Percentiles rank a stretch among this genome's conserved stretches.
Evolutionary conservation across 2,113 vertebrate species (phyloP).

Genomic region (Notarius lentiginosus): DNA sequence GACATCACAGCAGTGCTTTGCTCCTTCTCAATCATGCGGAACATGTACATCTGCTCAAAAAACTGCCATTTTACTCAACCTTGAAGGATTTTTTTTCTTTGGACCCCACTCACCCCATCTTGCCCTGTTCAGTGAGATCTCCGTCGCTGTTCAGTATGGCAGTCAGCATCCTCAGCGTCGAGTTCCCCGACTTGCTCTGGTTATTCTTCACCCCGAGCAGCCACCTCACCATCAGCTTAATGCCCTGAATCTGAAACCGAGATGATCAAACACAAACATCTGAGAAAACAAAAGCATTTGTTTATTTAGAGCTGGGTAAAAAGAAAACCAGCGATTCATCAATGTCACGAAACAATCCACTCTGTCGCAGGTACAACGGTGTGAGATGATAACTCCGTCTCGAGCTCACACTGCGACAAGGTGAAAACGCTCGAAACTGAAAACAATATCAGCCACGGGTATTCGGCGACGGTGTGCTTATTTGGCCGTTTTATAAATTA

Average conservation of each 20-base stretch:
- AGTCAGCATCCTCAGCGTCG: constrained; percentile 91
- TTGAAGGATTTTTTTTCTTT: not conserved
- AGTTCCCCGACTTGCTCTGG: constrained; percentile 97
- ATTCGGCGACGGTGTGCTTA: not conserved
- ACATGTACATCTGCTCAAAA: not conserved
- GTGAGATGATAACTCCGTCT: not conserved
- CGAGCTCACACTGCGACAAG: not conserved
- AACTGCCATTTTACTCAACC: not conserved
- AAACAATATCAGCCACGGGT: not conserved
- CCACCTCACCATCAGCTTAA: constrained; percentile 99
- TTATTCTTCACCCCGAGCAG: constrained; percentile 97
- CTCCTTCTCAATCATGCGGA: not conserved
- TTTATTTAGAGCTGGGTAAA: not conserved
- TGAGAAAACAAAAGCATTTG: not conserved
- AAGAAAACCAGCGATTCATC: not conserved
- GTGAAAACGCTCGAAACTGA: not conserved
- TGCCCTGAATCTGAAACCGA: constrained; percentile 87
- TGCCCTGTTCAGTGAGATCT: constrained; percentile 95
- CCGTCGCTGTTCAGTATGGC: constrained; percentile 97
- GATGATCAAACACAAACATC: not conserved
- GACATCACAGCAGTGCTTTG: not conserved
- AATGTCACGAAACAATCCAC: not conserved
- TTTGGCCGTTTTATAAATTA: not conserved
- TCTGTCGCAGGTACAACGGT: not conserved
- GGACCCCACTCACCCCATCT: constrained; percentile 82